These are phyloP conservation scores for Poliocrania exsul DNA, from an alignment of 2,797 vertebrate species.

Conservation along the genomic window DNA sequence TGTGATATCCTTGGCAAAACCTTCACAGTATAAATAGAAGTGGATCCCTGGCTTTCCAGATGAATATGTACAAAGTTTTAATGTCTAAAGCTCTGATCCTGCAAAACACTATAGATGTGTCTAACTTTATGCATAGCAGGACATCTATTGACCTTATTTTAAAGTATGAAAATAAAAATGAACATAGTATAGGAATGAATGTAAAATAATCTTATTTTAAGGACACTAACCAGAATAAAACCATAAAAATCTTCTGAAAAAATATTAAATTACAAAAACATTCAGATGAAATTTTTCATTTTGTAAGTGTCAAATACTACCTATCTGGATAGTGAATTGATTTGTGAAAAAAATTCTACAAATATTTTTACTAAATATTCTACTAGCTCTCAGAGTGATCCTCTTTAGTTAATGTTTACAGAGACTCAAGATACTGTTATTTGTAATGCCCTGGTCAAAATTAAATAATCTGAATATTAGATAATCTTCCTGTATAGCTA, in stretches of 20 bases:
- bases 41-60: not conserved
- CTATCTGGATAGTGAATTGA: not conserved
- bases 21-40: constrained; percentile 36
- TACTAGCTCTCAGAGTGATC: not conserved
- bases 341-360: not conserved
- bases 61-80: not conserved
- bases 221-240: not conserved
- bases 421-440: not conserved
- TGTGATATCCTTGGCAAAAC: constrained; percentile 28
- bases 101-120: not conserved
- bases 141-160: not conserved
- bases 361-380: not conserved
- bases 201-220: not conserved
- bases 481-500: not conserved
- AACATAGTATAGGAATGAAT: not conserved
- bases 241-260: not conserved
- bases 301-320: not conserved
- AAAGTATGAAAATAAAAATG: not conserved
- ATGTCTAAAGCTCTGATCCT: not conserved
- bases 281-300: not conserved
- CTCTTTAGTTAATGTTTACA: not conserved
- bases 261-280: not conserved
- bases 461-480: not conserved
- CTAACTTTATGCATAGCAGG: not conserved
- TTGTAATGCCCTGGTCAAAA: not conserved